Evolutionary conservation across 2,113 vertebrate species (phyloP).

Genomic region (Artemisiospiza belli): DNA sequence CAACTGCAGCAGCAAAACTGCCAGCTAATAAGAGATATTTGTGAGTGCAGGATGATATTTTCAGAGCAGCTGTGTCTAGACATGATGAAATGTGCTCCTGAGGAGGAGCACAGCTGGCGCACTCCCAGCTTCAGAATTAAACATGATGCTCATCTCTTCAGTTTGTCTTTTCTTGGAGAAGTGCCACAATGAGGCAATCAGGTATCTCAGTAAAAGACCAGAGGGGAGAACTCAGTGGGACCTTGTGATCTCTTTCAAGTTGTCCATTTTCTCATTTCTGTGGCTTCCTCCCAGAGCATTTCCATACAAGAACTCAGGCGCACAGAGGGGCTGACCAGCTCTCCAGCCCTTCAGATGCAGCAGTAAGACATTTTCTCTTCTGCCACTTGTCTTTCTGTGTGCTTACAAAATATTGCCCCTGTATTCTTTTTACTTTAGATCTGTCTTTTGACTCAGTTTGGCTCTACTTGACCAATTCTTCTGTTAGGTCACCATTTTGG

Average conservation of each 20-base stretch:
- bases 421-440: not conserved
- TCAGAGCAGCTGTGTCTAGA: conserved; percentile 20
- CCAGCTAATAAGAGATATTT: not conserved
- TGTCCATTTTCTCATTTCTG: not conserved
- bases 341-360: not conserved
- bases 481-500: not conserved
- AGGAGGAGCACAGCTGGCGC: not conserved
- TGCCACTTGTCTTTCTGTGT: not conserved
- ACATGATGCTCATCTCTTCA: not conserved
- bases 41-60: not conserved
- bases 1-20: not conserved
- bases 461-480: not conserved
- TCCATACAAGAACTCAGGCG: not conserved
- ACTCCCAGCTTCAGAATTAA: not conserved
- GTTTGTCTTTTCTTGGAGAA: not conserved
- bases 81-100: not conserved
- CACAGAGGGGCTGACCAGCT: not conserved
- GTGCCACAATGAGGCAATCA: not conserved
- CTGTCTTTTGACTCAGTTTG: not conserved
- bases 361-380: not conserved
- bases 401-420: not conserved
- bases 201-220: not conserved
- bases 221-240: not conserved
- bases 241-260: not conserved
- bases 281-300: not conserved